Base-by-base conservation (phyloP, 2,888 invertebrate genomes). In the Bombylius discolor region DNA sequence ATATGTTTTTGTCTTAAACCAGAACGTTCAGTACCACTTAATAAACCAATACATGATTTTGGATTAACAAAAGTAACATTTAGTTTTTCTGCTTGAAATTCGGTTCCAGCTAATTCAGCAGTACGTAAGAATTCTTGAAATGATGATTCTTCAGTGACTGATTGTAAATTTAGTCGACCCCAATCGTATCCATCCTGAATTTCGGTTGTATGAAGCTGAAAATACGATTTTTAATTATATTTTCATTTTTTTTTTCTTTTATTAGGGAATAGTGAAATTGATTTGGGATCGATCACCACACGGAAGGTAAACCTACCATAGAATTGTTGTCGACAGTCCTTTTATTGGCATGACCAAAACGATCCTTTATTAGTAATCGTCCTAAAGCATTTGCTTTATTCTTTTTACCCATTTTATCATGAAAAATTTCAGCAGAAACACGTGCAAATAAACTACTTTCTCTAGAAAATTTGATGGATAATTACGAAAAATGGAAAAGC, bases 81-180 rank as follows among this genome's bases (percentile, higher is more conserved):
- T 4, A 92, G 71, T 69, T 93, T 93, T 70, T 95, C 94, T 5
- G 90, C 87, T 67, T 87, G 85, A 70, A 97, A 99, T 70, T 98
- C 95, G 0, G 89, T 89, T 46, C 92, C 91, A 0, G 97, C 96
- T 57, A 99, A 75, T 72, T 96, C 89, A 0, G 98, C 98, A 0
- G 92, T 97, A 0, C 92, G 87, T 5, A 99, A 77, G 70, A 99
- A 98, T 67, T 97, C 98, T 76, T 97, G 92, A 59, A 98, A 84
- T 0, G 93, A 90, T n/a, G 87, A 91, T 70, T 96, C 93, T 64
- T 97, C 96, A 0, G 96, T 97, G 0, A 96, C 89, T 0, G 96
- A 96, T 66, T 88, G 87, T 1, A 94, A 78, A 74, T 95, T 95
- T 3, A 94, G 76, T 9, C 91, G 80, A 45, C 88, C 89, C 92